Evolutionary conservation across 2,888 invertebrate genomes (phyloP).

Genomic region (Acleris literana): DNA sequence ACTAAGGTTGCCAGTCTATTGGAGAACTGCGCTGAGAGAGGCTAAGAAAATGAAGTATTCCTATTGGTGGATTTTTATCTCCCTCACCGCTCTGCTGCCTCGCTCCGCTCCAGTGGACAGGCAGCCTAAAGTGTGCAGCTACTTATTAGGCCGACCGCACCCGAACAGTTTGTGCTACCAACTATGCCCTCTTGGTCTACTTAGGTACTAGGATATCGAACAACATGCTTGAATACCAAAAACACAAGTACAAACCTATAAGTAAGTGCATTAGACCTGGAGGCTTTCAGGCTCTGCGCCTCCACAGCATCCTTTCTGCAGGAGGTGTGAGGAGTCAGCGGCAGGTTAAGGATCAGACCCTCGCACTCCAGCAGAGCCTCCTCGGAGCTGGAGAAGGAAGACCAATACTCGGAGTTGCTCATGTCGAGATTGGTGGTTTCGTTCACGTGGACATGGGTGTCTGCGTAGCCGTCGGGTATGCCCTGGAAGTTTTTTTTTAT

Average conservation of each 20-base stretch:
- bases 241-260: conserved; percentile 74
- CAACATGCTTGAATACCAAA: not conserved
- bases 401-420: conserved; percentile 91
- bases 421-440: conserved; percentile 87
- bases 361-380: conserved; percentile 89
- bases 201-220: not conserved
- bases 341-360: conserved; percentile 88
- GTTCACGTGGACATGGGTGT: conserved; percentile 85
- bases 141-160: no score
- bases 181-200: not conserved
- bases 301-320: conserved; percentile 74
- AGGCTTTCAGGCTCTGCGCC: conserved; percentile 76
- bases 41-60: no score
- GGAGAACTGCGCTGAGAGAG: no score
- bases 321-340: conserved; percentile 85
- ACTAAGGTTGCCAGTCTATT: no score
- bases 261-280: conserved; percentile 85
- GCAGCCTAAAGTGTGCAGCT: no score
- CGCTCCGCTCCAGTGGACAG: no score
- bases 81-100: no score
- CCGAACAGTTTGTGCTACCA: no score
- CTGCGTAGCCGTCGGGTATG: conserved; percentile 86
- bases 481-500: conserved; percentile 59
- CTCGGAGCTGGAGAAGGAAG: conserved; percentile 91
- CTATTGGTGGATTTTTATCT: no score